Evolutionary conservation across 2,888 invertebrate genomes (phyloP).

Genomic region (Nezara viridula): DNA sequence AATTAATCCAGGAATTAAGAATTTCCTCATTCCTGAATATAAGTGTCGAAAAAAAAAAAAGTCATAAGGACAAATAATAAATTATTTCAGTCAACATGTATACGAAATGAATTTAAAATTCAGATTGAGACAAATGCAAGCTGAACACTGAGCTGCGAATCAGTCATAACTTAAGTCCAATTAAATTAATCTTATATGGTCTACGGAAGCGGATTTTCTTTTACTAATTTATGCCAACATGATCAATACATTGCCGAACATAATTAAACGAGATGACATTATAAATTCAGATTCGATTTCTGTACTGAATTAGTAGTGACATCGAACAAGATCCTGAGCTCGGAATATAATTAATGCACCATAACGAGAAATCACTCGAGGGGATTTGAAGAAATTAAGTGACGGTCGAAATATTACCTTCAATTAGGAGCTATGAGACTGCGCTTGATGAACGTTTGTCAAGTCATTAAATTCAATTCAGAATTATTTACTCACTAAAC

Average conservation of each 20-base stretch:
- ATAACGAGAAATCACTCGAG: background rate
- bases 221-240: background rate
- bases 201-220: background rate
- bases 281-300: background rate
- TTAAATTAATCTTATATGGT: conserved; percentile 9
- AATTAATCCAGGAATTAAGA: background rate
- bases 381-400: background rate
- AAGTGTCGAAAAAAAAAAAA: background rate
- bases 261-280: background rate
- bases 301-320: background rate
- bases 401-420: background rate
- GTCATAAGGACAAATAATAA: background rate
- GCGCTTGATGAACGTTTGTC: background rate
- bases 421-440: background rate
- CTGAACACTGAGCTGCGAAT: background rate
- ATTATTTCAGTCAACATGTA: background rate
- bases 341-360: background rate
- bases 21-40: background rate
- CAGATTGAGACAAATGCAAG: background rate
- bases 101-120: background rate
- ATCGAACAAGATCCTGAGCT: background rate
- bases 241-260: background rate
- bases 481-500: background rate
- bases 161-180: background rate
- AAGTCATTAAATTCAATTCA: background rate